Evolutionary conservation across 2,888 invertebrate genomes (phyloP), one percentile per base, ranked within the genome.

Genomic region (Chaitophorus viminalis): DNA sequence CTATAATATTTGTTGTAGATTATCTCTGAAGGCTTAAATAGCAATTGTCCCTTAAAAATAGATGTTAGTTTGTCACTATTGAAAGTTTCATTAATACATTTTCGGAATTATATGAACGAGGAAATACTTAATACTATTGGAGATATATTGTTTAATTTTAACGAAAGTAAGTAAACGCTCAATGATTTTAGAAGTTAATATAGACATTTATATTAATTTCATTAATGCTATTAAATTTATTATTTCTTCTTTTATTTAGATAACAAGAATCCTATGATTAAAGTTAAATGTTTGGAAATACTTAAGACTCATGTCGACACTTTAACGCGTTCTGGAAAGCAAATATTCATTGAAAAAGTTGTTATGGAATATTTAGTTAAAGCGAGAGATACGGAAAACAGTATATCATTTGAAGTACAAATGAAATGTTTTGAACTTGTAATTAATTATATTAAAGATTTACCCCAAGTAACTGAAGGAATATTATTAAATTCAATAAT

Each of bases 391-490:
- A 31, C 31, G 5, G 60, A 74, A 81, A 81, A 87, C 60, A 81
- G 65, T 74, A 87, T 87, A 60, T 81, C 87, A 4, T 74, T 87
- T 74, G 87, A 87, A 81, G 87, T 87, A 17, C 79, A 81, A 81
- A 21, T 65, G 29, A 87, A 87, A 72, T 87, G 87, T 81, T 81
- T 87, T n/a, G 81, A 87, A 81, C 75, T 87, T 33, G 5, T 87
- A 0, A 54, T 79, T 65, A 39, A 8, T 70, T 87, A 72, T n/a
- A 60, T 87, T 31, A 72, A 46, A 74, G 79, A 87, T 31, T 31
- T 87, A 70, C 46, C 87, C 5, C 65, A 74, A 87, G 74, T 39
- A 31, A 65, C 72, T 60, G 74, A 87, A 81, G 65, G 60, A 65
- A 17, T 81, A 75, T 60, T 87, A 36, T 65, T 87, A 75, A 87